Evolutionary conservation across 2,888 invertebrate species (phyloP), one percentile per base, ranked within the genome.

Genomic region (Gymnoscelis rufifasciata): DNA sequence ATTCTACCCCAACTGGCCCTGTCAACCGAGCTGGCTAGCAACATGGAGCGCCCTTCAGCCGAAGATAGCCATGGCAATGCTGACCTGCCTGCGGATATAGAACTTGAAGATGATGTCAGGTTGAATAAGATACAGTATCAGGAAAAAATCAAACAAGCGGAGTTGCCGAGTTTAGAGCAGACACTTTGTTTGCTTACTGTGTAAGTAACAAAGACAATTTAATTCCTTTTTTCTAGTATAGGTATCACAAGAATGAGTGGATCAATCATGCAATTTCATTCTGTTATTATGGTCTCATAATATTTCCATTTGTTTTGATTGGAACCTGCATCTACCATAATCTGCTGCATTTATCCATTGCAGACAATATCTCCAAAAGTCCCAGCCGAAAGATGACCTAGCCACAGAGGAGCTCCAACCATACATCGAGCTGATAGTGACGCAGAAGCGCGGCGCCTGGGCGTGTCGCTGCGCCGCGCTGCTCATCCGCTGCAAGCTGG

Each of bases 91-190:
- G 87, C 90, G 54, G 91, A 95, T 54, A 71, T 97, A 2, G 88
- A 91, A 35, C 77, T 97, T 15, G 91, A 96, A 53, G 98, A 98
- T 80, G 98, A 98, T 60, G 92, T 96, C 1, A 90, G 97, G 42
- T 83, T 98, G 29, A 93, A 97, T 62, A 91, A 91, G 56, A 92
- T 97, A 37, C 83, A 92, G 51, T 96, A 94, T 69, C 76, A 89
- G 3, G 92, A 93, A 56, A 78, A 82, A 12, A 68, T 86, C 15
- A 71, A 41, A 28, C 49, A 80, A 51, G 83, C 87, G 40, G 90
- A 91, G 50, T 73, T 97, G 47, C 92, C 93, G 1, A 91, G 92
- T 56, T 75, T 93, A 27, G 92, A 95, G 59, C 95, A 97, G 74
- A 92, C 93, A n/a, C 78, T 96, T 7, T 89, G 98, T 38, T 75